Base-by-base conservation (phyloP, 2,113 vertebrate species). In the Eurypyga helias region DNA sequence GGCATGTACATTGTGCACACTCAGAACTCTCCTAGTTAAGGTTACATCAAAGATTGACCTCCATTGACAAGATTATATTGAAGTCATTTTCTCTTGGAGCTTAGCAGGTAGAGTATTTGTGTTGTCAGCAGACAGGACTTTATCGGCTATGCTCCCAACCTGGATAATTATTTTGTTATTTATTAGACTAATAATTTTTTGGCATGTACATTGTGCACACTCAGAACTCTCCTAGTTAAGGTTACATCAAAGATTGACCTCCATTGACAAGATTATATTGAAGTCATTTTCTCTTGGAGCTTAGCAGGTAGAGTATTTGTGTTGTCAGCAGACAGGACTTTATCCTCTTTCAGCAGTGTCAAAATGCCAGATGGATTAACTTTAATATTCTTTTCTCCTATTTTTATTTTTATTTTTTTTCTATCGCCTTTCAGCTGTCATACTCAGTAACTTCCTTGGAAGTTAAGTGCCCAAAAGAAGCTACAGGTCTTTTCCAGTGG, bases 61-160 rank as follows among this genome's bases (percentile, higher is more conserved):
- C 38, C 72, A 72, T 18, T 96, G 94, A 95, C 91, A 95, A 90
- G 96, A 96, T 73, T 76, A 96, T 97, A 97, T 86, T 94, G 95
- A 96, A 97, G 71, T 94, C 0, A 17, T 98, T 97, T 97, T 93
- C 91, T 96, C 29, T 91, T 26, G 33, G 80, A 66, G 51, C 54
- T 90, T 85, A 92, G 80, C n/a, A 49, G 61, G 88, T 71, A 33
- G 58, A 84, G 6, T 29, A 54, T 96, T 93, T 90, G 69, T 96
- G 90, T 86, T 96, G 96, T 97, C 97, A 98, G 87, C 94, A 96
- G 83, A 70, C 79, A 89, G n/a, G n/a, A n/a, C n/a, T n/a, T n/a
- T n/a, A n/a, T n/a, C n/a, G 71, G 24, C 67, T 75, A 23, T 65
- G 61, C 87, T 91, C 57, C 81, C 65, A 76, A 65, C 90, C 43